Evolutionary conservation across 1,140 invertebrate species (phyloP).

Genomic region (Nomia melanderi): DNA sequence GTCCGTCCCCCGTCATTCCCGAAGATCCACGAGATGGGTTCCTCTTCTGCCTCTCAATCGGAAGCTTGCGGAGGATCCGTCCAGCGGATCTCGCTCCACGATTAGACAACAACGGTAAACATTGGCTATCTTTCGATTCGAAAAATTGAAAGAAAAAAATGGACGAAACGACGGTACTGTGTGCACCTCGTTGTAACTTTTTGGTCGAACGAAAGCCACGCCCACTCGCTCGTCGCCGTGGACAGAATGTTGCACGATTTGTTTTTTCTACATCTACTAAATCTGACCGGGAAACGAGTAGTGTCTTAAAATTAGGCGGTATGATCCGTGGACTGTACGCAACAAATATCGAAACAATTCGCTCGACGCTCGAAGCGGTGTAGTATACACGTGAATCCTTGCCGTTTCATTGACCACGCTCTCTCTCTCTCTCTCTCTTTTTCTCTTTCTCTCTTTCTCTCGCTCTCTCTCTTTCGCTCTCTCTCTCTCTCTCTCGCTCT

Average conservation of each 20-base stretch:
- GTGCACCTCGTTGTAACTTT: not conserved
- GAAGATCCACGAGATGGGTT: conserved; percentile 40
- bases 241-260: not conserved
- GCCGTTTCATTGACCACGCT: conserved; percentile 64
- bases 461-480: conserved; percentile 60
- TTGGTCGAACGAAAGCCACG: conserved; percentile 2
- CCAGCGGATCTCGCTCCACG: conserved; percentile 46
- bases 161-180: conserved; percentile 5
- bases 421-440: conserved; percentile 58
- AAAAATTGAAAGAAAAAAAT: too few relatives aligned
- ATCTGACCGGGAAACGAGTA: conserved; percentile 4
- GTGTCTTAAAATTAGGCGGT: conserved; percentile 63
- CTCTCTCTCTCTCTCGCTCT: conserved; percentile 57
- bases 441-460: conserved; percentile 59
- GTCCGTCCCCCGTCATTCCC: conserved; percentile 52
- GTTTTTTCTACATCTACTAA: conserved; percentile 20
- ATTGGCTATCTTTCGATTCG: too few relatives aligned
- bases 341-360: conserved; percentile 61
- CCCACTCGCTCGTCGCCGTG: conserved; percentile 19
- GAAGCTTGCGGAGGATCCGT: conserved; percentile 55
- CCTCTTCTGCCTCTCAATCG: conserved; percentile 52
- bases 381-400: conserved; percentile 36
- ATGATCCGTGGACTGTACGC: conserved; percentile 48
- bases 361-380: conserved; percentile 55
- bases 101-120: conserved; percentile 10